A percentile compares a stretch with the other conserved stretches of the same genome.
Conservation (phyloP, 2,113 vertebrate genomes). For the Pterocles gutturalis region DNA sequence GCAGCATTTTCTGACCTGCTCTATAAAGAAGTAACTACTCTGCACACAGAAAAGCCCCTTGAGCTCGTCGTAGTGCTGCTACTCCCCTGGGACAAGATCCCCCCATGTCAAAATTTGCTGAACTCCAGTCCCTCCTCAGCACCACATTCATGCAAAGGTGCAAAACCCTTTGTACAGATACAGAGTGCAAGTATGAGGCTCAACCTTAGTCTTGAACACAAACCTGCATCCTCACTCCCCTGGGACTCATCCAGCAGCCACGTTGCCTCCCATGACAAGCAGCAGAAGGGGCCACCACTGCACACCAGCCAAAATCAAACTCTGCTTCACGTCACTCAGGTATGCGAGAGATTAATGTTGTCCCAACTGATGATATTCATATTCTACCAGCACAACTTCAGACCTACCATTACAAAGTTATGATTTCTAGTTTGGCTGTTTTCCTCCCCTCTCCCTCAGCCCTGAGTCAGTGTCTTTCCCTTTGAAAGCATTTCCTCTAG, state of each 20-base stretch:
- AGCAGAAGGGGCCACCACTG: neutral
- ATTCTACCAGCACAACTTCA: neutral
- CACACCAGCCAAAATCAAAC: neutral
- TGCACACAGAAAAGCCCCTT: neutral
- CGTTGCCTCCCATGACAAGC: neutral
- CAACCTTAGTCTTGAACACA: neutral
- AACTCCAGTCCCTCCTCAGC: neutral
- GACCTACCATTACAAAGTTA: neutral
- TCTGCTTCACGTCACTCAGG: rapidly evolving
- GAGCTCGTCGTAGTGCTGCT: neutral
- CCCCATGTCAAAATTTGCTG: neutral
- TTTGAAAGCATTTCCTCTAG: rapidly evolving
- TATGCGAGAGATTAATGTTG: neutral
- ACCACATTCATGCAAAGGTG: neutral
- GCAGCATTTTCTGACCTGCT: neutral
- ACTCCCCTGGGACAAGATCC: neutral
- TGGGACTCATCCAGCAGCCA: neutral
- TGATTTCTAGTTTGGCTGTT: neutral
- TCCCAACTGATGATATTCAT: neutral
- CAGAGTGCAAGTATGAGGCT: neutral
- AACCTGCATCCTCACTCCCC: neutral
- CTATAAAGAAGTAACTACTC: neutral
- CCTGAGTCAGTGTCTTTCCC: neutral
- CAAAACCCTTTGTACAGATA: neutral
- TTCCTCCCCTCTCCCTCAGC: neutral